phyloP scores from a whole-genome alignment of 2,113 vertebrate species.

The Isichthys henryi region DNA sequence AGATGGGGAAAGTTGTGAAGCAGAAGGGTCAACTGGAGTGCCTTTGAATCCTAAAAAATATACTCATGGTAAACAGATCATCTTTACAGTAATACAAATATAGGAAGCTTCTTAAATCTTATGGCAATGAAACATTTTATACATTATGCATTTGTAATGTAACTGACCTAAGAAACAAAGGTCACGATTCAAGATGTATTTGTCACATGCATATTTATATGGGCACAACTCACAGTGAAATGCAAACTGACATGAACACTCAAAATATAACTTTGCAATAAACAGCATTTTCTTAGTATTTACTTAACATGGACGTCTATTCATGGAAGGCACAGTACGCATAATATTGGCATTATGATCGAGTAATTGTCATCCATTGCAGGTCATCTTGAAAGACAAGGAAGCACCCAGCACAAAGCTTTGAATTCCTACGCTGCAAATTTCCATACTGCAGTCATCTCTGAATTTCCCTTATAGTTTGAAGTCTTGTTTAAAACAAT shows the following conservation, averaged over 20 bases:
- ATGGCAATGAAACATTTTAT: background rate
- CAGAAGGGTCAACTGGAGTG: background rate
- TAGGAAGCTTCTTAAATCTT: background rate
- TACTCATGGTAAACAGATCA: background rate
- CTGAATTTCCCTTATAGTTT: background rate
- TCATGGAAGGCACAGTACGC: background rate
- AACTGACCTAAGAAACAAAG: background rate
- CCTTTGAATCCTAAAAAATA: background rate
- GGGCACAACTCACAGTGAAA: background rate
- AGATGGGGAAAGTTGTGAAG: background rate
- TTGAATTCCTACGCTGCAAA: background rate
- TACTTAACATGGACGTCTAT: background rate
- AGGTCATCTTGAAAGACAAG: background rate
- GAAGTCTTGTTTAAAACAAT: background rate
- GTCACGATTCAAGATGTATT: background rate
- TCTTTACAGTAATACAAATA: background rate
- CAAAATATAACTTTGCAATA: background rate
- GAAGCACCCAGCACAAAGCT: background rate
- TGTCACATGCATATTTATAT: background rate
- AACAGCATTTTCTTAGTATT: background rate
- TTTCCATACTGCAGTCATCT: background rate
- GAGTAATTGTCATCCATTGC: background rate
- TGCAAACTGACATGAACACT: background rate
- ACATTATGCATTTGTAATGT: background rate
- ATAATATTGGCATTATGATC: background rate